Evolutionary conservation across 2,888 invertebrate species (phyloP).

Genomic region (Eugnorisma glareosa): DNA sequence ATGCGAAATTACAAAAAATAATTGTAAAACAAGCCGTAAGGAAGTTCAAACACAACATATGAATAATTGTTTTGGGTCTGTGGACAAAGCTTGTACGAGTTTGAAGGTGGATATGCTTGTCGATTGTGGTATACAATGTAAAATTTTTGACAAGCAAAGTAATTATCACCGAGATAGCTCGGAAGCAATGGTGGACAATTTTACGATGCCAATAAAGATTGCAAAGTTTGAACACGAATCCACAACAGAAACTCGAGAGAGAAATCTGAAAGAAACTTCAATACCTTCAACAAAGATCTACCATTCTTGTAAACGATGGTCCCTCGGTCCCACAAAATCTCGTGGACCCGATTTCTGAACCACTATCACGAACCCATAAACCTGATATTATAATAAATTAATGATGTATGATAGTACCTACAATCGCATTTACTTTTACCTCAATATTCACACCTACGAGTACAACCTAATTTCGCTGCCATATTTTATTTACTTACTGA

Average conservation of each 20-base stretch:
- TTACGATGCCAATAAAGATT: not conserved
- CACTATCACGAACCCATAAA: not conserved
- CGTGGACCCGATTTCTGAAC: conserved; percentile 84
- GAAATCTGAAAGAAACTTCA: not conserved
- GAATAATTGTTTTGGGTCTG: conserved; percentile 51
- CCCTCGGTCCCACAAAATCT: conserved; percentile 71
- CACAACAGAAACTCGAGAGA: not conserved
- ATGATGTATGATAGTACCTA: not conserved
- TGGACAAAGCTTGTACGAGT: conserved; percentile 76
- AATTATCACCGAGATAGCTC: not conserved
- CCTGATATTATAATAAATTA: not conserved
- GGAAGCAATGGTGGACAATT: not conserved
- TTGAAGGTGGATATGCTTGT: conserved; percentile 65
- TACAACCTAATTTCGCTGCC: not conserved
- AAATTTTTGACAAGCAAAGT: not conserved
- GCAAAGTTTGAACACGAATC: not conserved
- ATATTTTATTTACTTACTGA: no score
- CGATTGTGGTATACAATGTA: conserved; percentile 73
- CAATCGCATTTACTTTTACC: not conserved
- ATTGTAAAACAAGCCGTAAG: conserved; percentile 66
- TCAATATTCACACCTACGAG: not conserved
- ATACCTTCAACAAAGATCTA: not conserved
- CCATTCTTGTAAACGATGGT: conserved; percentile 78
- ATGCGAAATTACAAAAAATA: conserved; percentile 60
- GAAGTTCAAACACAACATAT: conserved; percentile 71